Evolutionary conservation across 1,140 invertebrate species (phyloP).

Genomic region (Druon quercuslanigerum): DNA sequence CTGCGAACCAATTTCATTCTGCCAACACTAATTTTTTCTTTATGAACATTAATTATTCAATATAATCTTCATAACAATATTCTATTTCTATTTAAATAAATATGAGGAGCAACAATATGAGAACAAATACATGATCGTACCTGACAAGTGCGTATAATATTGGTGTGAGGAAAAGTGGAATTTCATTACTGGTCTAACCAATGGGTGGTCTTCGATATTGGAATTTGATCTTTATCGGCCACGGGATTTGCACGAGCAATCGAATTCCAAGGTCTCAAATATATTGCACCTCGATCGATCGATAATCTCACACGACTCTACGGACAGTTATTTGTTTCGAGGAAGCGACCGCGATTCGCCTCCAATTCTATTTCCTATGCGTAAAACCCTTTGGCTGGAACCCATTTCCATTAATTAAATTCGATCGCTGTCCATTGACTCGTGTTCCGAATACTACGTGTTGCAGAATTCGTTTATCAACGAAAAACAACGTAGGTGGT

Average conservation of each 20-base stretch:
- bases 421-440: conserved; percentile 27
- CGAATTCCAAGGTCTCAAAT: conserved; percentile 57
- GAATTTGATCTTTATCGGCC: conserved; percentile 62
- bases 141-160: background rate
- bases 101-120: background rate
- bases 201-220: conserved; percentile 57
- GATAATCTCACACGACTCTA: conserved; percentile 50
- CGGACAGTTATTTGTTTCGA: conserved; percentile 63
- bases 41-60: too few species aligned
- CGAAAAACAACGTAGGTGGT: background rate
- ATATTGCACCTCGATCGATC: conserved; percentile 60
- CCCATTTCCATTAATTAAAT: conserved; percentile 41
- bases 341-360: conserved; percentile 45
- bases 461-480: conserved; percentile 20
- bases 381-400: conserved; percentile 20
- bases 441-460: conserved; percentile 11
- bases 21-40: too few species aligned
- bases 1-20: too few species aligned
- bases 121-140: background rate
- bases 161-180: conserved; percentile 39
- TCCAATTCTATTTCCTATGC: conserved; percentile 45
- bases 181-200: conserved; percentile 49
- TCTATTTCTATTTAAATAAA: too few species aligned
- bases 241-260: conserved; percentile 40
- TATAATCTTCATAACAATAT: too few species aligned